A percentile compares a stretch with the other conserved stretches of the same genome.
Conservation (phyloP, 2,888 invertebrate species). For the Stenotaenia linearis region DNA sequence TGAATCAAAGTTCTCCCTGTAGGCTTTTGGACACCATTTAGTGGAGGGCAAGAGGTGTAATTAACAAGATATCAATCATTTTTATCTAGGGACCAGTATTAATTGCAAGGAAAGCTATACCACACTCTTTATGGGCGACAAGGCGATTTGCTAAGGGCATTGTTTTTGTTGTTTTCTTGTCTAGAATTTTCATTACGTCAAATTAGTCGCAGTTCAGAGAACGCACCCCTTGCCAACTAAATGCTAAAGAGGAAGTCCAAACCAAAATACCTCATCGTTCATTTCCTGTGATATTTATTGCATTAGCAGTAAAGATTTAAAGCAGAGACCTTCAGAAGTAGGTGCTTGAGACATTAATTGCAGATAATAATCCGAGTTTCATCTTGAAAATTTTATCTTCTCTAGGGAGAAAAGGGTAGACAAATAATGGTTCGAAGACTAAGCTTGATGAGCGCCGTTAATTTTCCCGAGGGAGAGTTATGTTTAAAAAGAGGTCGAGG, state of each 20-base stretch:
- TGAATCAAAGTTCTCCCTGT: background rate
- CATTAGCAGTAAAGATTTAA: background rate
- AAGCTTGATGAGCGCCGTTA: no score
- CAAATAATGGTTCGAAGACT: no score
- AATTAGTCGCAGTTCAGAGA: background rate
- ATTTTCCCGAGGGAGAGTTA: no score
- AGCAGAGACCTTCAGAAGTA: no score
- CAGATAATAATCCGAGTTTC: no score
- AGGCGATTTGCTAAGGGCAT: slow-evolving; percentile 5
- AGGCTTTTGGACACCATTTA: slow-evolving; percentile 24
- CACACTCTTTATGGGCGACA: background rate
- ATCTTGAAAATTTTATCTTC: no score
- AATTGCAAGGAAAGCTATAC: background rate
- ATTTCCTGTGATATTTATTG: no score
- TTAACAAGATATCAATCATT: slow-evolving; percentile 26
- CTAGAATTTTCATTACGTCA: slow-evolving; percentile 19
- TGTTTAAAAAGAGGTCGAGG: no score
- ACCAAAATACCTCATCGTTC: no score
- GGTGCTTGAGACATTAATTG: no score
- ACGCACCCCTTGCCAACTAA: background rate
- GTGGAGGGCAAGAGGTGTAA: slow-evolving; percentile 1
- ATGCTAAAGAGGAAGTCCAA: background rate
- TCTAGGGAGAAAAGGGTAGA: no score
- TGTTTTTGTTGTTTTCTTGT: slow-evolving; percentile 5
- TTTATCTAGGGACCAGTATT: slow-evolving; percentile 16